These are phyloP conservation scores for Phengaris alcon DNA, from an alignment of 2,888 invertebrate genomes.

Conservation along the genomic window DNA sequence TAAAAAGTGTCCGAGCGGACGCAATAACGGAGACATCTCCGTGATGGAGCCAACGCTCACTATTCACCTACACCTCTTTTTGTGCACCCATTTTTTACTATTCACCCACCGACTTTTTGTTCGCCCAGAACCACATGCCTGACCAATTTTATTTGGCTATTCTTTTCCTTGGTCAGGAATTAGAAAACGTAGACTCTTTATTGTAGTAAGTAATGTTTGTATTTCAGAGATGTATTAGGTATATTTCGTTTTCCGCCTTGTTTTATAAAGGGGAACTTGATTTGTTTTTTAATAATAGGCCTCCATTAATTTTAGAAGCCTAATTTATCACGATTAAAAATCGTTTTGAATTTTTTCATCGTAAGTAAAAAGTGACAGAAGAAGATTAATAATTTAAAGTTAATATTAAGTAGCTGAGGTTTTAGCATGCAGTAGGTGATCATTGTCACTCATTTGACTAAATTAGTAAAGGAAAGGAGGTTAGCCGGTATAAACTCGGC, in stretches of 20 bases:
- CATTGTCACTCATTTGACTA: background rate
- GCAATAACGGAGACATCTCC: slow-evolving; percentile 37
- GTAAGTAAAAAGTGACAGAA: background rate
- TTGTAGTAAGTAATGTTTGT: no score
- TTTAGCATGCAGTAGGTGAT: background rate
- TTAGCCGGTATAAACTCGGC: background rate
- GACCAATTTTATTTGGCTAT: background rate
- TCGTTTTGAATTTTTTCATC: background rate
- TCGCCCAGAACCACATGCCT: background rate
- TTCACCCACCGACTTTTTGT: background rate
- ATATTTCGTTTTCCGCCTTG: background rate
- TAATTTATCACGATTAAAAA: slow-evolving; percentile 5
- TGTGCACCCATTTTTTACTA: background rate
- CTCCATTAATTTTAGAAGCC: background rate
- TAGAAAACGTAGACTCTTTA: no score
- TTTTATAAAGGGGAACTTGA: background rate
- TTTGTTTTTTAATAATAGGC: background rate
- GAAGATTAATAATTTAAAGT: background rate
- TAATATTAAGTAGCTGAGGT: background rate
- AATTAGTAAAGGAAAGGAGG: background rate
- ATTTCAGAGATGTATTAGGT: background rate
- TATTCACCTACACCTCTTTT: slow-evolving; percentile 25
- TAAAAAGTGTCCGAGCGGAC: slow-evolving; percentile 35
- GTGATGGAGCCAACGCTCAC: slow-evolving; percentile 32
- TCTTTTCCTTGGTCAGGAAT: background rate